Evolutionary conservation across 2,888 invertebrate species (phyloP).

Genomic region (Sepioteuthis lessoniana): DNA sequence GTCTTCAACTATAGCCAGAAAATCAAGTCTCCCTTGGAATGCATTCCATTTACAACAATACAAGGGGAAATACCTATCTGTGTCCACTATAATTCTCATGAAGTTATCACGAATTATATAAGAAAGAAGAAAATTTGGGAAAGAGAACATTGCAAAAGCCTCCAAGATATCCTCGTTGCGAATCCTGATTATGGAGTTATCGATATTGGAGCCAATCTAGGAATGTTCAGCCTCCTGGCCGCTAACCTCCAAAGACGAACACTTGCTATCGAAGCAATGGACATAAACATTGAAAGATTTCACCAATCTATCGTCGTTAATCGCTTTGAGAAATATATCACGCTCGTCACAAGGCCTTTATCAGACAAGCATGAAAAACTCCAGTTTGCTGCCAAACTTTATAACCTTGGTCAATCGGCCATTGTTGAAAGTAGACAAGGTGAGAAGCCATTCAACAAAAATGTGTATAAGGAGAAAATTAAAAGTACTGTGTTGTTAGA

Average conservation of each 20-base stretch:
- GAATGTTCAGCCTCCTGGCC: background rate
- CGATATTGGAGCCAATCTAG: background rate
- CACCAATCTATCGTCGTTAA: background rate
- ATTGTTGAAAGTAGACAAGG: background rate
- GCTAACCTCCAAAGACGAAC: background rate
- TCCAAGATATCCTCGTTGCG: background rate
- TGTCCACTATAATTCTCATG: background rate
- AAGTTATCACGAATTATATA: background rate
- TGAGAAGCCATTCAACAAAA: background rate
- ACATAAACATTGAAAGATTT: background rate
- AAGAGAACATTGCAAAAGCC: fast-evolving
- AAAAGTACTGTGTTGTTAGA: background rate
- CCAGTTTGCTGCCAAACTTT: background rate
- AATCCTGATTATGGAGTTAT: background rate
- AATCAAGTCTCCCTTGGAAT: background rate
- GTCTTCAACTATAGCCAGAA: background rate
- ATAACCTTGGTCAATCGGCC: background rate
- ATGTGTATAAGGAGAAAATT: background rate
- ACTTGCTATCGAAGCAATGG: background rate
- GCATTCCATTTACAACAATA: background rate
- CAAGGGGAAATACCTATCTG: background rate
- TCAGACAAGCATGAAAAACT: background rate
- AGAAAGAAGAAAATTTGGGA: background rate
- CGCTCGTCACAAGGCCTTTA: background rate
- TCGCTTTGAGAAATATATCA: background rate